Evolutionary conservation across 2,888 invertebrate species (phyloP).

Genomic region (Tricholauxania praeusta): DNA sequence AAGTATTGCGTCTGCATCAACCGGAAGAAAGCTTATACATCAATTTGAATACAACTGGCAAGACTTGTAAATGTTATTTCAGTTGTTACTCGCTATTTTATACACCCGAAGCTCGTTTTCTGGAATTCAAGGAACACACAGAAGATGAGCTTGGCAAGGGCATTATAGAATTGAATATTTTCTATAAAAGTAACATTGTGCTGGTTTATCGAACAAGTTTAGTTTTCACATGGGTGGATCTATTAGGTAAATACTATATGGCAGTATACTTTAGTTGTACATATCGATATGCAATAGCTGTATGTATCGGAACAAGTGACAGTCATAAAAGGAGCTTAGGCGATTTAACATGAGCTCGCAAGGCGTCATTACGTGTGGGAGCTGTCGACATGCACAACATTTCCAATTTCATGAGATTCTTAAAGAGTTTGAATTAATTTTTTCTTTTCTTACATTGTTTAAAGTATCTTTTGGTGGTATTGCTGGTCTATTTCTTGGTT

Average conservation of each 20-base stretch:
- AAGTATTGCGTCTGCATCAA: slow-evolving; percentile 51
- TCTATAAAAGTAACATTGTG: slow-evolving; percentile 60
- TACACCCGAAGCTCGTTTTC: slow-evolving; percentile 50
- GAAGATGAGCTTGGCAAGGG: no score
- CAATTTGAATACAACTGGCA: slow-evolving; percentile 48
- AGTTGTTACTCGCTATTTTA: slow-evolving; percentile 61
- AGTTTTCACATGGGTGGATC: slow-evolving; percentile 66
- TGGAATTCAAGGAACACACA: background rate
- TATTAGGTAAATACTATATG: slow-evolving; percentile 62
- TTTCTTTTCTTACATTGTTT: slow-evolving; percentile 20
- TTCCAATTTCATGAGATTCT: no score
- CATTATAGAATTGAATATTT: slow-evolving; percentile 33
- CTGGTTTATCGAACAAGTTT: slow-evolving; percentile 67
- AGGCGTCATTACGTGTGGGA: no score
- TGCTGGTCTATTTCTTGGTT: slow-evolving; percentile 69
- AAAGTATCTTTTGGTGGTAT: slow-evolving; percentile 69
- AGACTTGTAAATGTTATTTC: slow-evolving; percentile 60
- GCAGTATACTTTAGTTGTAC: no score
- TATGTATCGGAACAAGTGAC: no score
- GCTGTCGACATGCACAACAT: no score
- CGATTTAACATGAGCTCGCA: no score
- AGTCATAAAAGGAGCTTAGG: no score
- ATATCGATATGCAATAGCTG: no score
- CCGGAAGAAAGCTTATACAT: slow-evolving; percentile 53
- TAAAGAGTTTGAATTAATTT: no score